A percentile compares a stretch with the other conserved stretches of the same genome.
phyloP scores from a whole-genome alignment of 92 coral and sea anemone species.

The Palythoa grandis region DNA sequence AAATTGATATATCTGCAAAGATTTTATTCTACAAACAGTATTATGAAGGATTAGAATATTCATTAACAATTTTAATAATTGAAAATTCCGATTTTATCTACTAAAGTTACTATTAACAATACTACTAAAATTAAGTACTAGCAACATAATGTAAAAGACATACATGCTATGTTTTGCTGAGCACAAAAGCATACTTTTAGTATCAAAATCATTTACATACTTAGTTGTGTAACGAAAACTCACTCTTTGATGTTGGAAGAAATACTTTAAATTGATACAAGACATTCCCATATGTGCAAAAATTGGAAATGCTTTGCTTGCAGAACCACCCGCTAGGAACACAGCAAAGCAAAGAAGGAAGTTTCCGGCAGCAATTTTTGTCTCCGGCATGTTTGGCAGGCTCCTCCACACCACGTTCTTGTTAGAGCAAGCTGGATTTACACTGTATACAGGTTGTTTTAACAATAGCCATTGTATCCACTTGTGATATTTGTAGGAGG shows the following conservation, averaged over 20 bases:
- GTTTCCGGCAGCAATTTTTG: constrained; percentile 65
- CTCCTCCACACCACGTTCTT: constrained; percentile 47
- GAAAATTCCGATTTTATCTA: background rate
- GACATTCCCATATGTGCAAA: constrained; percentile 64
- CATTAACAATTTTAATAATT: background rate
- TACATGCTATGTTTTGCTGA: background rate
- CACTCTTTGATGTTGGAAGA: constrained; percentile 63
- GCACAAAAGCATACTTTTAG: background rate
- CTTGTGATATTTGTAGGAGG: constrained; percentile 22
- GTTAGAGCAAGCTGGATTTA: constrained; percentile 35
- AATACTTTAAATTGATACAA: constrained; percentile 52
- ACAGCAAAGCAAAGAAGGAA: constrained; percentile 62
- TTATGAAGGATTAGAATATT: background rate
- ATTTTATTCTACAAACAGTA: constrained; percentile 42
- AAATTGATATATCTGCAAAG: constrained; percentile 50
- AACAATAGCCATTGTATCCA: constrained; percentile 67
- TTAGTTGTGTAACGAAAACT: constrained; percentile 11
- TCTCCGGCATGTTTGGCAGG: constrained; percentile 67
- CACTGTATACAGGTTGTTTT: constrained; percentile 56
- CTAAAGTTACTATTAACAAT: background rate
- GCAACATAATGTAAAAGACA: background rate
- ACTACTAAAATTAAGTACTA: background rate
- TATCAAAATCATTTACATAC: background rate
- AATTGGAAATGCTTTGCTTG: constrained; percentile 52
- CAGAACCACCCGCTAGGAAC: constrained; percentile 57